Evolutionary conservation across 2,113 vertebrate species (phyloP).

Genomic region (Phalacrocorax aristotelis): DNA sequence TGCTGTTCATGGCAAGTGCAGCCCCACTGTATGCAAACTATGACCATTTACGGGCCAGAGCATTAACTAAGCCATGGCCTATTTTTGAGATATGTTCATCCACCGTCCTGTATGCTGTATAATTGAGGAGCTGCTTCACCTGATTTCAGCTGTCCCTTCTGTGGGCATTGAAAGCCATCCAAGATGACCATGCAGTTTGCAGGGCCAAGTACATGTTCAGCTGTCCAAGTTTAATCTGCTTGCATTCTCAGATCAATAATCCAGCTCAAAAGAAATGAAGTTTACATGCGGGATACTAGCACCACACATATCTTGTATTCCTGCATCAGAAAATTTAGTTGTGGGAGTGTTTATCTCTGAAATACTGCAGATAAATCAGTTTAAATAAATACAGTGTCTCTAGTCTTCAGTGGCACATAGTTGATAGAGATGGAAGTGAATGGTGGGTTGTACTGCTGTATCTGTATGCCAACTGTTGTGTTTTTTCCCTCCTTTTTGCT

Average conservation of each 20-base stretch:
- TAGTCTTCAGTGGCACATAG: background rate
- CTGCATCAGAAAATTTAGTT: background rate
- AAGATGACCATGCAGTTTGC: background rate
- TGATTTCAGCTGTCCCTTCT: background rate
- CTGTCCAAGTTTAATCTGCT: background rate
- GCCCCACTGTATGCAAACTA: background rate
- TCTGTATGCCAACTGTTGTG: background rate
- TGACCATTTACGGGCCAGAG: background rate
- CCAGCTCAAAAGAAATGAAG: background rate
- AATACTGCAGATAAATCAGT: background rate
- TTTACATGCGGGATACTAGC: background rate
- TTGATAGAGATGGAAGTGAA: background rate
- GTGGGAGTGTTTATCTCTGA: background rate
- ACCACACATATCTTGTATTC: background rate
- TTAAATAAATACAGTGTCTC: background rate
- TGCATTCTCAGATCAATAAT: background rate
- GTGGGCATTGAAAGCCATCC: background rate
- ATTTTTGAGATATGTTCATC: background rate
- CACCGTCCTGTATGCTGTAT: background rate
- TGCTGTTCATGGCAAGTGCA: background rate
- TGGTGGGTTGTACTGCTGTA: background rate
- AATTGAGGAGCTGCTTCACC: background rate
- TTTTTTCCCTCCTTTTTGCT: slow-evolving; percentile 26
- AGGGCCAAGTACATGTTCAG: background rate
- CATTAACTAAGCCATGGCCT: background rate